phyloP scores from a whole-genome alignment of 2,113 vertebrate species.

The Oryzias curvinotus region DNA sequence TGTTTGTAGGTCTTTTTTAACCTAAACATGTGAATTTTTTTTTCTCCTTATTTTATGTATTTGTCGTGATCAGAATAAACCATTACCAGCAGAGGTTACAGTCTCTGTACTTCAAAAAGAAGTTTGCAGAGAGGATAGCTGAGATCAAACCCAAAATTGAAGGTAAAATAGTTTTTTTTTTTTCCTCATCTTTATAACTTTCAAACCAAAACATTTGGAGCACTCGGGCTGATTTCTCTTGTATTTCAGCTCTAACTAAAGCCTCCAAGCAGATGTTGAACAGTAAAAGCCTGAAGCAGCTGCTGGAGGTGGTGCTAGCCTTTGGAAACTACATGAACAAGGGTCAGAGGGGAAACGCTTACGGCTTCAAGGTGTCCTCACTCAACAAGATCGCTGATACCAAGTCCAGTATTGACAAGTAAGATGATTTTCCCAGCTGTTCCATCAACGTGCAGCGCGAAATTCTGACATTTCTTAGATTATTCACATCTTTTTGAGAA shows the following conservation, averaged over 20 bases:
- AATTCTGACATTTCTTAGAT: no score
- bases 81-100: conserved; percentile 98
- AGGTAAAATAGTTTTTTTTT: conserved; percentile 74
- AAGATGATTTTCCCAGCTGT: conserved; percentile 37
- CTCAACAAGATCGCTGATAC: conserved; percentile 99
- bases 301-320: conserved; percentile 95
- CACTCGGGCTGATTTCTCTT: not conserved
- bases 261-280: conserved; percentile 92
- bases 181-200: not conserved
- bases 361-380: conserved; percentile 95
- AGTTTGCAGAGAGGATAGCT: conserved; percentile 98
- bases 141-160: conserved; percentile 99
- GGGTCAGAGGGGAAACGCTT: conserved; percentile 96
- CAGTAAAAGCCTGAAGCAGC: conserved; percentile 89
- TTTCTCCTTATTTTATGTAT: conserved; percentile 50
- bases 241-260: conserved; percentile 82
- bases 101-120: conserved; percentile 98
- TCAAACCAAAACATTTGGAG: no score
- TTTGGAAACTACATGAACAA: conserved; percentile 99
- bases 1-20: conserved; percentile 35
- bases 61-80: conserved; percentile 83
- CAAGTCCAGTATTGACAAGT: conserved; percentile 99
- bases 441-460: not conserved
- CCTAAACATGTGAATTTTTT: conserved; percentile 40
- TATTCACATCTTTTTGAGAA: no score